These are phyloP conservation scores for Misgurnus mizolepis DNA, from an alignment of 2,113 vertebrate species.

Conservation along the genomic window DNA sequence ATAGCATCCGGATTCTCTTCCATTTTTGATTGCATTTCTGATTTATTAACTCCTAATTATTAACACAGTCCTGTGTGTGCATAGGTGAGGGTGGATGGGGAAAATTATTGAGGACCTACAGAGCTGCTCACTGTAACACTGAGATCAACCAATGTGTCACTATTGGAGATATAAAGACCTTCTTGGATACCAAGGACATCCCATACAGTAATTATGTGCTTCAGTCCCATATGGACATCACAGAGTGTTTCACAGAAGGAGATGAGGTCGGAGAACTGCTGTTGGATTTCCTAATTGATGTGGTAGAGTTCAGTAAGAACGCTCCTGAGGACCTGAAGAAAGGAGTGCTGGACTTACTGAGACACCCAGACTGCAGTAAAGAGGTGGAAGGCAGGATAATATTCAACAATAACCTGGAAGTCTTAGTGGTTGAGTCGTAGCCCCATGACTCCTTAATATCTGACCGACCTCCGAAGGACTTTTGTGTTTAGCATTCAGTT, in stretches of 20 bases:
- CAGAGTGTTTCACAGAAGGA: constrained; percentile 84
- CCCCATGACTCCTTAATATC: not conserved
- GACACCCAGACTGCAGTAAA: constrained; percentile 79
- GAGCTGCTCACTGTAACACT: constrained; percentile 64
- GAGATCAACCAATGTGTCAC: constrained; percentile 78
- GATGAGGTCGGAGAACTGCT: constrained; percentile 83
- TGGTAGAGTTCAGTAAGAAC: constrained; percentile 77
- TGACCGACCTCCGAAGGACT: not conserved
- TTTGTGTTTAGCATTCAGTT: not conserved
- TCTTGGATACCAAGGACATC: constrained; percentile 77
- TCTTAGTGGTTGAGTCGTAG: constrained; percentile 75
- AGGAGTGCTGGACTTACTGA: constrained; percentile 78
- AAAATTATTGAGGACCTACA: constrained; percentile 77
- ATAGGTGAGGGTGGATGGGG: constrained; percentile 83
- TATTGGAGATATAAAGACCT: constrained; percentile 71
- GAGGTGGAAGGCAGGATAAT: constrained; percentile 78
- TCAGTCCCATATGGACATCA: constrained; percentile 86
- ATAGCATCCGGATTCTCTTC: not conserved
- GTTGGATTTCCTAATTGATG: constrained; percentile 90
- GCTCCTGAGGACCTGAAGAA: constrained; percentile 80
- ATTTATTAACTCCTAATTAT: too few species aligned
- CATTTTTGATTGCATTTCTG: too few species aligned
- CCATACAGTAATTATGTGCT: constrained; percentile 76
- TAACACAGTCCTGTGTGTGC: constrained; percentile 36
- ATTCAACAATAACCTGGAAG: constrained; percentile 83